Percentiles rank a stretch among this genome's conserved stretches.
These are phyloP conservation scores for Lemur catta DNA, from an alignment of 2,797 vertebrate species.

Conservation along the genomic window DNA sequence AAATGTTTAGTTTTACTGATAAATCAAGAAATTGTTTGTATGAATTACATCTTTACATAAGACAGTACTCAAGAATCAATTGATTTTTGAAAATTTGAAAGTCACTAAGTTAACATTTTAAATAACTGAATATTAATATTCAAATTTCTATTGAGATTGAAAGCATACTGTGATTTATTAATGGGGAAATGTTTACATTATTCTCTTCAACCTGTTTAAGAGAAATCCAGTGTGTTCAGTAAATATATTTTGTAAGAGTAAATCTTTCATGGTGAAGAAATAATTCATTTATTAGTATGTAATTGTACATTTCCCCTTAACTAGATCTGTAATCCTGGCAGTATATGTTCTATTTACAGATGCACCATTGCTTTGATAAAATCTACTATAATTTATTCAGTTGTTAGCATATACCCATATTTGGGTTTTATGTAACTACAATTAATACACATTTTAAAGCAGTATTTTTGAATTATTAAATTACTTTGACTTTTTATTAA, in stretches of 20 bases:
- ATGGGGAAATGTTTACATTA: conserved; percentile 42
- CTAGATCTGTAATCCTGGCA: neutral
- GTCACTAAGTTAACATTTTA: neutral
- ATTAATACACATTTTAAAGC: conserved; percentile 37
- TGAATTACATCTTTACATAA: conserved; percentile 20
- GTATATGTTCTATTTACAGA: neutral
- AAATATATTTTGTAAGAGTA: conserved; percentile 55
- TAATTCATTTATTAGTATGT: conserved; percentile 36
- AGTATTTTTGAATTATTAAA: conserved; percentile 28
- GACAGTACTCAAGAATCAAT: conserved; percentile 13
- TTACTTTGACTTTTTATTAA: conserved; percentile 8
- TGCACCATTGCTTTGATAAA: neutral
- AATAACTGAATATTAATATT: conserved; percentile 39
- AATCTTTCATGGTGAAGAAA: conserved; percentile 44
- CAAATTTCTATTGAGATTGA: conserved; percentile 6
- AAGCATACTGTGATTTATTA: conserved; percentile 31
- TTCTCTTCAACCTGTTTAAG: conserved; percentile 13
- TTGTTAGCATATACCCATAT: neutral
- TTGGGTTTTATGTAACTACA: conserved; percentile 22
- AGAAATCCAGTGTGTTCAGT: neutral
- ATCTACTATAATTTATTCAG: neutral
- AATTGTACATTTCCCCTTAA: conserved; percentile 24
- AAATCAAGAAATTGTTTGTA: conserved; percentile 20
- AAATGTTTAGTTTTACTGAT: conserved; percentile 42
- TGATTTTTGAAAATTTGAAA: conserved; percentile 30